These are phyloP conservation scores for Osmerus eperlanus DNA, from an alignment of 2,113 vertebrate genomes.

Conservation along the genomic window DNA sequence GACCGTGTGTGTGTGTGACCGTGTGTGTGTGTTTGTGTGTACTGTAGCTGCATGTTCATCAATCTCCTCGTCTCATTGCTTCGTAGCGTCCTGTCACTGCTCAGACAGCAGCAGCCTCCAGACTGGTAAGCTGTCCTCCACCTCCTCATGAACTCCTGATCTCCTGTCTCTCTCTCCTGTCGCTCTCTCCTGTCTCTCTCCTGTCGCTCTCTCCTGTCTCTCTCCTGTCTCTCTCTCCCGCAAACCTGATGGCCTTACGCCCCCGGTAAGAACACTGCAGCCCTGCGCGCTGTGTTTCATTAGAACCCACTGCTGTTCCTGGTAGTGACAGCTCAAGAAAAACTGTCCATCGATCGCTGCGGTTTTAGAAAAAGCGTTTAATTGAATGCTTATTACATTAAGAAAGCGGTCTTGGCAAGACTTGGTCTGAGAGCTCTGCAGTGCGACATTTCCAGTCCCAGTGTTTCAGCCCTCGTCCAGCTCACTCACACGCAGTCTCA, in stretches of 20 bases:
- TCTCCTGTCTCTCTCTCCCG: background rate
- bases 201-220: background rate
- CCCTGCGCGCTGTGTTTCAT: no score
- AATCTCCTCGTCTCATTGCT: conserved; percentile 39
- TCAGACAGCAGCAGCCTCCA: conserved; percentile 59
- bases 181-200: conserved; percentile 4
- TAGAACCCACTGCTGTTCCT: conserved; percentile 24
- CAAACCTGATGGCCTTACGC: background rate
- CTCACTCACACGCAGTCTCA: background rate
- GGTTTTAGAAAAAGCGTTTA: conserved; percentile 24
- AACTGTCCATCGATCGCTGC: conserved; percentile 42
- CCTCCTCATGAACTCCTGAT: conserved; percentile 49
- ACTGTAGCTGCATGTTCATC: conserved; percentile 15
- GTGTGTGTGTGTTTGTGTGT: background rate
- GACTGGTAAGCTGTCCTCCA: conserved; percentile 61
- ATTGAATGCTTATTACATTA: conserved; percentile 58
- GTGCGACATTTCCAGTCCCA: conserved; percentile 38
- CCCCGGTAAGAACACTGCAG: no score
- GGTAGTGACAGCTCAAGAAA: conserved; percentile 34
- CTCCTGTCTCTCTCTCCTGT: conserved; percentile 15
- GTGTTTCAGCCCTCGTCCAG: conserved; percentile 10
- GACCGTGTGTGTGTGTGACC: background rate
- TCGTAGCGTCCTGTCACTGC: conserved; percentile 72
- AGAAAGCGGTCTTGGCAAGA: conserved; percentile 32
- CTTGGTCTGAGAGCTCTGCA: conserved; percentile 40